phyloP scores from a whole-genome alignment of 2,888 invertebrate genomes.

The Tetrapedia diversipes region DNA sequence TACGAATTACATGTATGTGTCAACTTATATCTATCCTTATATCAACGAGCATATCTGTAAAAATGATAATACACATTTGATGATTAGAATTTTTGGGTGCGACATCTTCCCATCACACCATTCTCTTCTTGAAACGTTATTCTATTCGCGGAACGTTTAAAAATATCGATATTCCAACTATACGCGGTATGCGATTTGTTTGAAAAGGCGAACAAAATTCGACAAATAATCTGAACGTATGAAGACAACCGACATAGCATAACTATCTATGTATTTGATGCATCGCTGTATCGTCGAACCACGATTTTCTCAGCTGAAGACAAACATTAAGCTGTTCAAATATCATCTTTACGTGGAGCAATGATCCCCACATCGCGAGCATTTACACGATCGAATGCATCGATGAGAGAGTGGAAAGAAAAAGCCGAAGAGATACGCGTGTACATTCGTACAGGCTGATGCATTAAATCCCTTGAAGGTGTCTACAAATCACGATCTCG shows the following conservation, averaged over 20 bases:
- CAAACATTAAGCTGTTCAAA: too few species aligned
- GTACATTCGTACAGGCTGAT: too few species aligned
- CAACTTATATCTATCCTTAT: neutral
- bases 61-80: constrained; percentile 13
- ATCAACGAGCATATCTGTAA: neutral
- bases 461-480: too few species aligned
- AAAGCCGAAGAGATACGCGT: too few species aligned
- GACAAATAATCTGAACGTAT: neutral
- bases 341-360: neutral
- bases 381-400: too few species aligned
- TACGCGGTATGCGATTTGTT: neutral
- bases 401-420: too few species aligned
- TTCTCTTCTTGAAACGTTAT: constrained; percentile 3
- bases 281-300: too few species aligned
- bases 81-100: neutral
- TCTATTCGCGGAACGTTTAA: constrained; percentile 27
- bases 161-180: constrained; percentile 10
- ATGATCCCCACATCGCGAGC: too few species aligned
- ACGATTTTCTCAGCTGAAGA: neutral
- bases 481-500: too few species aligned
- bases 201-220: constrained; percentile 8
- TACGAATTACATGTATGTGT: neutral
- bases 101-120: constrained; percentile 22
- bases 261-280: too few species aligned
- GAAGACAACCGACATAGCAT: too few species aligned